These are phyloP conservation scores for Chaenodraco wilsoni DNA, from an alignment of 2,797 vertebrate species.

Conservation along the genomic window DNA sequence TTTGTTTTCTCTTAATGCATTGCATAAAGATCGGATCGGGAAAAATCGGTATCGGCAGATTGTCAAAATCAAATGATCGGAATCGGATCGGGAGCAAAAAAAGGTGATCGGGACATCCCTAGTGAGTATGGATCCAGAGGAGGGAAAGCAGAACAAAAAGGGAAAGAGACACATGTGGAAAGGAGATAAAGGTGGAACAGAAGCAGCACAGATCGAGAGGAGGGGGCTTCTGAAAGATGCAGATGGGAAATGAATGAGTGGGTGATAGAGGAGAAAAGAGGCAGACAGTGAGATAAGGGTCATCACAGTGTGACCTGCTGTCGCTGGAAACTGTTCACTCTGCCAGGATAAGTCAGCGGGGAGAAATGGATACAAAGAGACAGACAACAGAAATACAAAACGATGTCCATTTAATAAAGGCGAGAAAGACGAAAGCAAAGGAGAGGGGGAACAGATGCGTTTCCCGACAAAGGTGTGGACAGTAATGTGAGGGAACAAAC, in stretches of 20 bases:
- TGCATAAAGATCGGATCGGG: too few relatives aligned
- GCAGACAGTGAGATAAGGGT: constrained; percentile 57
- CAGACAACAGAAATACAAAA: constrained; percentile 15
- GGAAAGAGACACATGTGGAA: constrained; percentile 33
- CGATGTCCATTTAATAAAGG: constrained; percentile 30
- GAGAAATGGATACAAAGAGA: constrained; percentile 5
- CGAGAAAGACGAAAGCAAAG: background rate
- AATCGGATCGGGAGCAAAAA: too few relatives aligned
- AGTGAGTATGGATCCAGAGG: constrained; percentile 46
- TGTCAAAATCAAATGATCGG: too few relatives aligned
- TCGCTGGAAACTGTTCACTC: constrained; percentile 60
- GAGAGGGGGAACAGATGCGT: constrained; percentile 11
- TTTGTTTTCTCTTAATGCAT: too few relatives aligned
- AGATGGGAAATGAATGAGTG: constrained; percentile 47
- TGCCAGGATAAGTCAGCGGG: background rate
- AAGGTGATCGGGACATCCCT: too few relatives aligned
- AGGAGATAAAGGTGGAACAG: constrained; percentile 60
- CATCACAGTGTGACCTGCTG: constrained; percentile 49
- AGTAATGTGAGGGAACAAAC: background rate
- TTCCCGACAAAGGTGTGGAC: background rate
- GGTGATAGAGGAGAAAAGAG: constrained; percentile 33
- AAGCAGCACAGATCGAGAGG: constrained; percentile 44
- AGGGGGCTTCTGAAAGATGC: constrained; percentile 27
- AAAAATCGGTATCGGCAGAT: too few relatives aligned
- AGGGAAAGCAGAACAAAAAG: background rate